These are phyloP conservation scores for Craniophora ligustri DNA, from an alignment of 2,888 invertebrate species.

Conservation along the genomic window DNA sequence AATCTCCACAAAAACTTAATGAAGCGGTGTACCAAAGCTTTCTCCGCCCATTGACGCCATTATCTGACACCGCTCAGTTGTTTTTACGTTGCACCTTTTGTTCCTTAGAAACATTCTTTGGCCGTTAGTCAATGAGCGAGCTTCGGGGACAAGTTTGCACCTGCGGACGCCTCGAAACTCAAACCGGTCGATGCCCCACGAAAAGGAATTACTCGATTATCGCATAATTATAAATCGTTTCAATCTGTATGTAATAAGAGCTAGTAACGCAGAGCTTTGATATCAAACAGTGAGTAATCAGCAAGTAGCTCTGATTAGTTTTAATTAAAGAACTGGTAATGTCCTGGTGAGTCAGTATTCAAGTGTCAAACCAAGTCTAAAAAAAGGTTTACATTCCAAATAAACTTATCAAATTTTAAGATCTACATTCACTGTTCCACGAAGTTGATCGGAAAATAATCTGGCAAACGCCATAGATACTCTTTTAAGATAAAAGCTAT, in stretches of 20 bases:
- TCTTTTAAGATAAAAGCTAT: too few relatives aligned
- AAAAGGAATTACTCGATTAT: neutral
- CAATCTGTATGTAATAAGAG: neutral
- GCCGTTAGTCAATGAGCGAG: constrained; percentile 42
- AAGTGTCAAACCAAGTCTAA: constrained; percentile 4
- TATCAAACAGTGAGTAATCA: constrained; percentile 6
- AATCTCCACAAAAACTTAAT: constrained; percentile 41
- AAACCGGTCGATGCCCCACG: constrained; percentile 28
- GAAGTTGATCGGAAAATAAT: too few relatives aligned
- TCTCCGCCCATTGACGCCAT: constrained; percentile 25
- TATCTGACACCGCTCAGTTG: constrained; percentile 7
- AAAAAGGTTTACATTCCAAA: too few relatives aligned
- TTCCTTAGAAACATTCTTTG: constrained; percentile 49
- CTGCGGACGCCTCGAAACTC: constrained; percentile 5
- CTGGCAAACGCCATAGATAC: too few relatives aligned
- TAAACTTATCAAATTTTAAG: too few relatives aligned
- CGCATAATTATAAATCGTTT: constrained; percentile 1
- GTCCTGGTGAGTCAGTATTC: constrained; percentile 1
- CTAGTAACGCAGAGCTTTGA: neutral
- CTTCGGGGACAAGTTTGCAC: constrained; percentile 30
- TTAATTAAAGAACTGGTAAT: neutral
- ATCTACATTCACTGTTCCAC: too few relatives aligned
- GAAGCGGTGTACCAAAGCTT: constrained; percentile 31
- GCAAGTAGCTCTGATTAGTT: constrained; percentile 1
- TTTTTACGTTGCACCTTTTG: constrained; percentile 29